Conservation (phyloP, 1,140 invertebrate genomes). For the Zophobas morio region DNA sequence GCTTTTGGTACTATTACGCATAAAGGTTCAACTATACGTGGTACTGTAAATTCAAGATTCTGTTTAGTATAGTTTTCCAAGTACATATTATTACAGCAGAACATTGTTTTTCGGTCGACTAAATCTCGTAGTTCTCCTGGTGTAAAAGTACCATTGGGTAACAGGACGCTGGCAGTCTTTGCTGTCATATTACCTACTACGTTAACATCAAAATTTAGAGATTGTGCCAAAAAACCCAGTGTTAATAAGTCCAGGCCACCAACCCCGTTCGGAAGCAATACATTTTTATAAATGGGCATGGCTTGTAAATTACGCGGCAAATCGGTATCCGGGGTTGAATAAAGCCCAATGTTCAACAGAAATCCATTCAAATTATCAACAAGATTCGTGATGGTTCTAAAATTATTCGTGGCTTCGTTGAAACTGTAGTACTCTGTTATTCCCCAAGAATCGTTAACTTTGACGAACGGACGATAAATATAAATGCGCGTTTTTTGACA, state of each 20-base stretch:
- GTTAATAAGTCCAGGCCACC: slow-evolving; percentile 62
- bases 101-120: slow-evolving; percentile 59
- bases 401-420: not conserved
- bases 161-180: slow-evolving; percentile 59
- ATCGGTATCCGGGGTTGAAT: not conserved
- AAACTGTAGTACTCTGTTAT: not conserved
- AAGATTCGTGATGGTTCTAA: not conserved
- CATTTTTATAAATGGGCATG: slow-evolving; percentile 35
- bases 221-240: slow-evolving; percentile 58
- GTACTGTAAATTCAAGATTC: slow-evolving; percentile 63
- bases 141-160: slow-evolving; percentile 56
- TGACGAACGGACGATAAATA: not conserved
- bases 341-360: not conserved
- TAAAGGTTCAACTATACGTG: slow-evolving; percentile 64
- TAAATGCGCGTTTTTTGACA: not conserved
- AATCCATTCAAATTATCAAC: not conserved
- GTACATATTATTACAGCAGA: slow-evolving; percentile 66
- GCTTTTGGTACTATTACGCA: slow-evolving; percentile 67
- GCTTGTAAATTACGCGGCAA: not conserved
- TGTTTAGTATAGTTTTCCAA: slow-evolving; percentile 62
- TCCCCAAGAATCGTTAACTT: slow-evolving; percentile 1
- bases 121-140: slow-evolving; percentile 66
- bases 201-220: slow-evolving; percentile 64
- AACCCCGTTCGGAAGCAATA: not conserved
- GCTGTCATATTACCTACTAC: slow-evolving; percentile 54